Conservation (phyloP, 2,113 vertebrate genomes). For the Trochalopteron elliotii region DNA sequence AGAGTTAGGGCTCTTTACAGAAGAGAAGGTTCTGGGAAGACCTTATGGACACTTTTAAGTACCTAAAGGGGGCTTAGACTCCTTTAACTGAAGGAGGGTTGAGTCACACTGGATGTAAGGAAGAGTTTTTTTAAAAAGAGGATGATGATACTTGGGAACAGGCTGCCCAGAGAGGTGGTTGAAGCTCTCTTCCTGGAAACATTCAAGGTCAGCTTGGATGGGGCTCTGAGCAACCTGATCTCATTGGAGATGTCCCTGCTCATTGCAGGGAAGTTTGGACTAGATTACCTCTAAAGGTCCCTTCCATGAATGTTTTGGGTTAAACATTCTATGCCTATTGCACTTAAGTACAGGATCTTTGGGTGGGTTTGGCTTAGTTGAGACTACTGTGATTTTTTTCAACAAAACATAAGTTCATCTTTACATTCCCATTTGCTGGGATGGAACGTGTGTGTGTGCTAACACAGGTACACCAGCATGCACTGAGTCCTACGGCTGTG, state of each 20-base stretch:
- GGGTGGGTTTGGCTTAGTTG: background rate
- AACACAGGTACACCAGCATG: background rate
- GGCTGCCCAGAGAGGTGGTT: accelerated
- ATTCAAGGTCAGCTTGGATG: background rate
- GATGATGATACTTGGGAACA: background rate
- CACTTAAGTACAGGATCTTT: background rate
- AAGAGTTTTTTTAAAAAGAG: background rate
- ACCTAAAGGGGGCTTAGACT: background rate
- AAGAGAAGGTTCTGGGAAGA: background rate
- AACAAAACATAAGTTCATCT: background rate
- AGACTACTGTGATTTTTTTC: background rate
- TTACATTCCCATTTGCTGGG: background rate
- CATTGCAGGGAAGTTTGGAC: background rate
- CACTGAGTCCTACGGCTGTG: background rate
- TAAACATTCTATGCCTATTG: background rate
- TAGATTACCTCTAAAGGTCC: background rate
- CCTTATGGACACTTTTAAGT: background rate
- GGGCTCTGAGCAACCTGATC: background rate
- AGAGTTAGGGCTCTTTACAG: background rate
- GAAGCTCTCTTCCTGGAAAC: background rate
- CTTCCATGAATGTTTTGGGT: no score
- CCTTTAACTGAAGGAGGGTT: background rate
- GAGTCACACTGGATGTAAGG: background rate
- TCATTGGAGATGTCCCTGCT: background rate
- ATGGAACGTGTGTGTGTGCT: background rate